Base-by-base conservation (phyloP, 2,888 invertebrate species). In the Pachydiplax longipennis region DNA sequence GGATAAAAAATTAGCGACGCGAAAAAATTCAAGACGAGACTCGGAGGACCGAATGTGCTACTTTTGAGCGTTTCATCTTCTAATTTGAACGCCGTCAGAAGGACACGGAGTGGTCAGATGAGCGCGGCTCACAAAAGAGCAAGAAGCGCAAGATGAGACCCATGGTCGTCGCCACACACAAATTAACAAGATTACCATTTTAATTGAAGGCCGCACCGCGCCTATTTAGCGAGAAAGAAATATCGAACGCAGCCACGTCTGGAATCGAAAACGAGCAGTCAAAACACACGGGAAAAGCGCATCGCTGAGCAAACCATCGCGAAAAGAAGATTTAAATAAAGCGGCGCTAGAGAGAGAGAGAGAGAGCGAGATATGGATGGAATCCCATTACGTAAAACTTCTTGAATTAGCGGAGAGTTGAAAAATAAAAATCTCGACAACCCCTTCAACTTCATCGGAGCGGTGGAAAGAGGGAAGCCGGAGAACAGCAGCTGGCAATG, bases 391-490 rank as follows among this genome's bases (percentile, higher is more conserved):
- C 87, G 87, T 61, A 61, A 83, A 87, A 65, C 87, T 87, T 65
- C 61, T 48, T 18, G 61, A 37, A 87, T 58, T 87, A 61, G 87
- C 65, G 65, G 87, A n/a, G 37, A 61, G 37, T 35, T 58, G 15
- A 31, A n/a, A 31, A 81, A 40, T 22, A 22, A 48, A 48, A 58
- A 58, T 65, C 58, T 37, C 31, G 61, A 35, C 35, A 61, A 37
- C 87, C 58, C 87, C 87, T 87, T 61, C 87, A 61, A 87, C 87
- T 61, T 87, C 58, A 65, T 87, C 61, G 87, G 61, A 13, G 61
- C 87, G 61, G 61, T 53, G 82, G 82, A 37, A 37, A 22, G 53
- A 35, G 53, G 53, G 83, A 61, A 87, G 65, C 61, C 87, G 61
- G 87, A 61, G 87, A 87, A 87, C 87, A 87, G 25, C 25, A 31